Evolutionary conservation across 2,888 invertebrate genomes (phyloP), one percentile per base, ranked within the genome.

Genomic region (Hypercompe scribonia): DNA sequence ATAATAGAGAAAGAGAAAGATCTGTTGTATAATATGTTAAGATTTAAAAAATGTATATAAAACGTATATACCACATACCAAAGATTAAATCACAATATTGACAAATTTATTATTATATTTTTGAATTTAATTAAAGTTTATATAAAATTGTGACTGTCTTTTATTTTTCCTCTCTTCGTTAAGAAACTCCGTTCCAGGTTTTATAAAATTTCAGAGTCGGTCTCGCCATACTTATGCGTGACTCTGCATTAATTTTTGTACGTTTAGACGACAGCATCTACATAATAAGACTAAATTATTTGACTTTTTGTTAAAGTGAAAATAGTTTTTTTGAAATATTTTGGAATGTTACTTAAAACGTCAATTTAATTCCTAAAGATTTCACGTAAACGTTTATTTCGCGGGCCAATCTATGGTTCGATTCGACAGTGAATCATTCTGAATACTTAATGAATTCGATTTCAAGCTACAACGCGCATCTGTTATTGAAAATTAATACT

Each of bases 401-500:
- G 77, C 75, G 68, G 80, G 73, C 72, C 79, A 78, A 80, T 81
- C 77, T 58, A 75, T 74, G 64, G 72, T 75, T 54, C 67, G 50
- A 73, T 63, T 61, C 31, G 31, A 61, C 61, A 7, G 70, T 76
- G 80, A 84, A 85, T 87, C 82, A 84, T 81, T 77, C 69, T 81
- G 81, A 84, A 84, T 85, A 78, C 71, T 78, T 86, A 87, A 87
- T 87, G 78, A 86, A 87, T 86, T 84, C 84, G 75, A 85, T 85
- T 86, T 81, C 78, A 80, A 80, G 79, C 78, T 83, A 81, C 78
- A 77, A 73, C 74, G 81, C 84, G 84, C 88, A 90, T 85, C 89
- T 89, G 90, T 86, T 87, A 88, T 89, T 87, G 87, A 87, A 89
- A 90, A 90, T 89, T 88, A 88, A 90, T 88, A 87, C 87, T 87